Evolutionary conservation across 2,888 invertebrate species (phyloP).

Genomic region (Apoda limacodes): DNA sequence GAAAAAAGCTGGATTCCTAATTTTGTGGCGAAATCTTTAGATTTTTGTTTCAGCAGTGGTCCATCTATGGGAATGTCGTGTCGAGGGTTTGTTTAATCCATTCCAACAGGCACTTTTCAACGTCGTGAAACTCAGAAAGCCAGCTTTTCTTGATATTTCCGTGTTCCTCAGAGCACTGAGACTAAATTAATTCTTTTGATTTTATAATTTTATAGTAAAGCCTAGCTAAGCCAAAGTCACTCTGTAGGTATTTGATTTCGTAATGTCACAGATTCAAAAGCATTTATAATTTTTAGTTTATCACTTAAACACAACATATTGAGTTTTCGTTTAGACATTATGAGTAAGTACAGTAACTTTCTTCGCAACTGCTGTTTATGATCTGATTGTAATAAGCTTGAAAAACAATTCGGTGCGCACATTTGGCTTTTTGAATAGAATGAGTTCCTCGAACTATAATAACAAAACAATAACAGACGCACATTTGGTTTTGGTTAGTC

Average conservation of each 20-base stretch:
- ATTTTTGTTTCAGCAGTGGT: conserved; percentile 17
- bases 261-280: conserved; percentile 17
- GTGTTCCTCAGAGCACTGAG: conserved; percentile 17
- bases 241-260: conserved; percentile 18
- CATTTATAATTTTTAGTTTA: conserved; percentile 16
- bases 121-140: conserved; percentile 15
- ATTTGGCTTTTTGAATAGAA: too few species aligned
- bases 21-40: conserved; percentile 16
- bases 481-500: too few species aligned
- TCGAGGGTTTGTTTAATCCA: conserved; percentile 7
- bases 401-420: too few species aligned
- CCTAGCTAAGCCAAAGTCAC: conserved; percentile 15
- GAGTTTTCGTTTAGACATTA: conserved; percentile 15
- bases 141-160: conserved; percentile 16
- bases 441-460: too few species aligned
- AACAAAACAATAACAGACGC: too few species aligned
- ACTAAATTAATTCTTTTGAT: conserved; percentile 18
- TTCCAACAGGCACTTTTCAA: conserved; percentile 18
- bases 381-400: too few species aligned
- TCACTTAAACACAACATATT: conserved; percentile 14
- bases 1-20: conserved; percentile 16
- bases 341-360: conserved; percentile 12
- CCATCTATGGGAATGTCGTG: conserved; percentile 16
- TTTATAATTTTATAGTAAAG: too few species aligned
- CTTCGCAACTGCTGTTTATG: conserved; percentile 11